These are phyloP conservation scores for Procambarus virginalis DNA, from an alignment of 1,140 invertebrate species.

Conservation along the genomic window DNA sequence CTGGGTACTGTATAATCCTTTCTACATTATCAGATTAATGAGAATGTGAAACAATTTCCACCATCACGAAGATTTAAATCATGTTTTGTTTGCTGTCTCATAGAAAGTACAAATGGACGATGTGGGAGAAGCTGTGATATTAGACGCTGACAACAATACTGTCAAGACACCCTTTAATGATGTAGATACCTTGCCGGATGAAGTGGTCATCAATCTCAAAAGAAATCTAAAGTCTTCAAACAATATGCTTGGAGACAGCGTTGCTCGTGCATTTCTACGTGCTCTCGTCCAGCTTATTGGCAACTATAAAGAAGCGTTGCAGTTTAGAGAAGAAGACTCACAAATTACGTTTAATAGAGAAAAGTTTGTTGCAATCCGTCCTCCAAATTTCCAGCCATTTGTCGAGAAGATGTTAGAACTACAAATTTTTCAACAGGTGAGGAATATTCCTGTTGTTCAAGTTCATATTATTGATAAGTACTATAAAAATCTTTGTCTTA, in stretches of 20 bases:
- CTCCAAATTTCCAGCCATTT: slow-evolving; percentile 88
- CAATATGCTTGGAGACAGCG: slow-evolving; percentile 86
- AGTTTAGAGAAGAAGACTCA: slow-evolving; percentile 85
- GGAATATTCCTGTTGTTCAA: background rate
- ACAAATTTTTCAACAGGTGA: slow-evolving; percentile 94
- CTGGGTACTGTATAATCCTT: too few relatives aligned
- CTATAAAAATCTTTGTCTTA: too few relatives aligned
- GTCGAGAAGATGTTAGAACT: slow-evolving; percentile 91
- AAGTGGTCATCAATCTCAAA: slow-evolving; percentile 80
- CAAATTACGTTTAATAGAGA: slow-evolving; percentile 90
- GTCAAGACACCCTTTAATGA: slow-evolving; percentile 92
- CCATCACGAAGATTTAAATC: background rate
- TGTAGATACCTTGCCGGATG: slow-evolving; percentile 86
- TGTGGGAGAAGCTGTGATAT: slow-evolving; percentile 91
- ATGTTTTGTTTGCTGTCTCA: background rate
- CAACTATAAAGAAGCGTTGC: slow-evolving; percentile 92
- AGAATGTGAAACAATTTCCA: too few relatives aligned
- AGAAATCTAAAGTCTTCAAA: slow-evolving; percentile 82
- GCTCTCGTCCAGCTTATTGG: slow-evolving; percentile 90
- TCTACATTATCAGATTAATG: too few relatives aligned
- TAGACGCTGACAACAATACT: slow-evolving; percentile 91
- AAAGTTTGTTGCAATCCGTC: slow-evolving; percentile 88
- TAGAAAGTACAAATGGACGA: slow-evolving; percentile 83
- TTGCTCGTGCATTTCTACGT: slow-evolving; percentile 91
- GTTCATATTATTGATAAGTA: too few relatives aligned